Base-by-base conservation (phyloP, 2,888 invertebrate species). In the Alviniconcha strummeri region DNA sequence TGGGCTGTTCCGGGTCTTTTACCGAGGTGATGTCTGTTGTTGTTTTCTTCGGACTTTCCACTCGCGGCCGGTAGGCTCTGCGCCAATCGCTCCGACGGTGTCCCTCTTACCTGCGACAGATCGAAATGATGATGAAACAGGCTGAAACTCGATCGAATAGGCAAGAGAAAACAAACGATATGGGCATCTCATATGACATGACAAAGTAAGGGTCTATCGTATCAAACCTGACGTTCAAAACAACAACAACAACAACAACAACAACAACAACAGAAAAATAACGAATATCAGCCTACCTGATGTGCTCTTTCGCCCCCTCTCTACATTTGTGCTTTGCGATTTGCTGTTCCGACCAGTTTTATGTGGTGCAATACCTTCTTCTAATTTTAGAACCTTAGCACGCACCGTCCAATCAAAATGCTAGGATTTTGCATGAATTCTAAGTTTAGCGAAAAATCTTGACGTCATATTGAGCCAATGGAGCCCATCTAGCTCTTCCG, bases 281-380 rank as follows among this genome's bases (percentile, higher is more conserved):
- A 7, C 17, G 17, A 54, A 13, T 36, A 36, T 36, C 36, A 36
- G 36, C 36, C 56, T 80, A 78, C 77, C 80, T 79, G 78, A 15
- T 88, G 85, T 86, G 84, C 86, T 83, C 81, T 83, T 83, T 85
- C 85, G 86, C 87, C 87, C 87, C 84, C 60, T 85, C 87, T 86
- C 84, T 85, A 64, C 78, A 64, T 78, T 64, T 7, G 78, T 78
- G 60, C 78, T 78, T 64, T 13, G 5, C 13, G 15, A 52, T 36
- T 4, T 4, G 64, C 5, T 6, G 19, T 9, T 36, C 64, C 11
- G 19, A 52, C 36, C 52, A 57, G 69, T 74, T 81, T 84, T 84
- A 85, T 89, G 89, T 90, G 89, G 91, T 89, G 90, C 90, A 91
- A 90, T 89, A 84, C 82, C 82, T 78, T 77, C 84, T 85, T 82